Evolutionary conservation across 2,113 vertebrate species (phyloP), one percentile per base, ranked within the genome.

Genomic region (Carassius auratus): DNA sequence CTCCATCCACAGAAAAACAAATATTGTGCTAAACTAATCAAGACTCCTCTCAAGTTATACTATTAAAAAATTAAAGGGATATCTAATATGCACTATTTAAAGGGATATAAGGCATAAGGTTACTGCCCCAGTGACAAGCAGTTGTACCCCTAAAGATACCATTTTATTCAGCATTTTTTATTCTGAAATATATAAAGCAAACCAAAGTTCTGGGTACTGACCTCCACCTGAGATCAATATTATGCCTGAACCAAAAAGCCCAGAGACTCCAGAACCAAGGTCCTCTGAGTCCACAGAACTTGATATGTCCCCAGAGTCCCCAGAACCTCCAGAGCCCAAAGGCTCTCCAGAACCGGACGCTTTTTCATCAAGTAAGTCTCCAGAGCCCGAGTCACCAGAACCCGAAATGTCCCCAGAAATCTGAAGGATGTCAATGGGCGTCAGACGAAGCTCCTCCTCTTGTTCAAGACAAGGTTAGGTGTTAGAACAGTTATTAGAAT

Each of bases 381-480:
- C 86, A 85, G 92, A 91, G 45, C 76, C 89, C 57, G 88, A 92
- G 17, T 84, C 90, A 38, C 85, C 85, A 3, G 92, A 92, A 86
- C 90, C 90, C 87, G 85, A 92, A 88, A 91, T 92, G 90, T 94
- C 93, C 86, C 91, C 93, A 89, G 93, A 93, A 69, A 92, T 89
- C 90, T 90, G 94, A 92, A 93, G 92, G 91, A 87, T 94, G 89
- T 94, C 94, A 91, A 87, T 89, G 89, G 92, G 88, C 83, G 69
- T 87, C 94, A 91, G 94, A 92, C 88, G 94, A 91, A 94, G 92
- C 94, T 95, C 94, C 93, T 95, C 93, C 93, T 95, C 94, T 95
- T 95, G 94, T 95, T 95, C 94, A 92, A 95, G 94, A 95, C 93
- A 95, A 95, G 91, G 94, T 93, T 92, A 94, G 91, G 90, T 91